Evolutionary conservation across 2,888 invertebrate species (phyloP).

Genomic region (Thelaira solivaga): DNA sequence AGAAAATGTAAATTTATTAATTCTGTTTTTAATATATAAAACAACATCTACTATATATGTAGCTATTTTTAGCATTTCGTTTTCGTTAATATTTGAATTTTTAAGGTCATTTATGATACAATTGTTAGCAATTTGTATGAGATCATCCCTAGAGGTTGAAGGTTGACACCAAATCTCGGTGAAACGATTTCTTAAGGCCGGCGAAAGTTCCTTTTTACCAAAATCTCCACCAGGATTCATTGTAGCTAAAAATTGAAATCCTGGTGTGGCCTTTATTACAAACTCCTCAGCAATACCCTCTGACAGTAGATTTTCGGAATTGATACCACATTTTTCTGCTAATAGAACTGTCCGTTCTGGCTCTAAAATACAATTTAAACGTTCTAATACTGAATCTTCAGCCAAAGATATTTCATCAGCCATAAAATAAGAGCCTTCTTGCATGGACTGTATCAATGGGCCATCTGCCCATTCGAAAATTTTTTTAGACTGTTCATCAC

Average conservation of each 20-base stretch:
- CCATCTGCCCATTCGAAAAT: constrained; percentile 99
- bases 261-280: constrained; percentile 82
- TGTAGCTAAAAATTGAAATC: constrained; percentile 95
- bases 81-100: constrained; percentile 72
- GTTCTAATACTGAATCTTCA: constrained; percentile 97
- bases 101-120: constrained; percentile 78
- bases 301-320: constrained; percentile 71
- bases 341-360: constrained; percentile 93
- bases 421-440: constrained; percentile 90
- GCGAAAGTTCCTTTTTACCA: constrained; percentile 99
- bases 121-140: constrained; percentile 87
- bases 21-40: constrained; percentile 86
- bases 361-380: constrained; percentile 96
- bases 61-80: constrained; percentile 79
- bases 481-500: constrained; percentile 69
- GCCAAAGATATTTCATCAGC: constrained; percentile 99
- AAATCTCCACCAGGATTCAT: constrained; percentile 99
- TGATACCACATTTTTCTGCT: constrained; percentile 90
- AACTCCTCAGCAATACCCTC: constrained; percentile 76
- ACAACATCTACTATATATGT: constrained; percentile 87
- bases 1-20: constrained; percentile 88
- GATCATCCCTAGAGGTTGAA: constrained; percentile 84
- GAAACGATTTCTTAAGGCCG: constrained; percentile 96
- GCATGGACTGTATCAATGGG: constrained; percentile 94
- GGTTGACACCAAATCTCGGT: constrained; percentile 99